phyloP scores from a whole-genome alignment of 2,113 vertebrate genomes.

The Cercopithecus mona region DNA sequence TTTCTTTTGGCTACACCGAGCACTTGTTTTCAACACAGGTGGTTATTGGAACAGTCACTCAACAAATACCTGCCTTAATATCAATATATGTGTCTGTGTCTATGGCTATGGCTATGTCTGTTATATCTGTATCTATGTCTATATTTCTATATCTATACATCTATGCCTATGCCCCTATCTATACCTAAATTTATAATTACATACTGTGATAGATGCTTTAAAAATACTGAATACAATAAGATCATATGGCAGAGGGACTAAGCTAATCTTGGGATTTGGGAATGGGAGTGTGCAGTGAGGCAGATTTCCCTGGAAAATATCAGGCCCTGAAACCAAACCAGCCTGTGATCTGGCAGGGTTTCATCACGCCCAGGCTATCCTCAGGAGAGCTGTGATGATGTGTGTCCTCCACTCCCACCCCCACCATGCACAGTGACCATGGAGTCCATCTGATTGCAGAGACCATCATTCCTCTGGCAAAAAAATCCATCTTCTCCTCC shows the following conservation, averaged over 20 bases:
- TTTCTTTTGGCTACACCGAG: too few relatives aligned
- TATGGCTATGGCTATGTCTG: not conserved
- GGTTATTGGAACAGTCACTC: not conserved
- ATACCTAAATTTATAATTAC: not conserved
- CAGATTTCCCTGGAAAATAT: not conserved
- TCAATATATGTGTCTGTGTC: too few relatives aligned
- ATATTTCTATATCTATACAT: not conserved
- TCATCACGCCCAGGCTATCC: not conserved
- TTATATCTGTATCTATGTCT: too few relatives aligned
- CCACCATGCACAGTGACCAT: not conserved
- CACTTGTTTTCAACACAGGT: not conserved
- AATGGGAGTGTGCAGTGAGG: too few relatives aligned
- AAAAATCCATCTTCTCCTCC: not conserved
- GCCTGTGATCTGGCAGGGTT: not conserved
- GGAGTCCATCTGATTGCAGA: rapidly evolving
- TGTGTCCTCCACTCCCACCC: rapidly evolving
- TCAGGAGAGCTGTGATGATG: not conserved
- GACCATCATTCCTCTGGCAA: not conserved
- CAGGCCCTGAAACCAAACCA: not conserved
- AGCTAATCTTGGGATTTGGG: not conserved
- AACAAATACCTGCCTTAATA: not conserved
- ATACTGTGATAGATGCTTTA: not conserved
- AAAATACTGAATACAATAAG: not conserved
- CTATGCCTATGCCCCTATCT: not conserved
- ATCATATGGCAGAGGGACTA: not conserved